These are phyloP conservation scores for Procavia capensis DNA, from an alignment of 2,113 vertebrate genomes.

Conservation along the genomic window DNA sequence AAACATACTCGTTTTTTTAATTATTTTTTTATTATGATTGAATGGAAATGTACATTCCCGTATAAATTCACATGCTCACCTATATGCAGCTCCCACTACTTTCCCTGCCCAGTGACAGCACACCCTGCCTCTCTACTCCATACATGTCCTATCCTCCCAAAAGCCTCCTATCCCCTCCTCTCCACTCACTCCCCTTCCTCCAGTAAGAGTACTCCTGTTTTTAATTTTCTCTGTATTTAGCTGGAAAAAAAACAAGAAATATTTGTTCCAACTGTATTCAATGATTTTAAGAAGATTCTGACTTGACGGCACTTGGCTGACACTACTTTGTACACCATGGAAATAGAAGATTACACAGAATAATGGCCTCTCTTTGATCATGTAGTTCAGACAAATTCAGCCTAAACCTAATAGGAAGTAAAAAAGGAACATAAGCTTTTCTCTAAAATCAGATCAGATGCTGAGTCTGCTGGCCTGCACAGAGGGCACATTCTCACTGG, in stretches of 20 bases:
- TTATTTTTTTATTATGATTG: background rate
- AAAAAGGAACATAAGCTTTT: background rate
- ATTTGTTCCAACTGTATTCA: background rate
- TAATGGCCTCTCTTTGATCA: background rate
- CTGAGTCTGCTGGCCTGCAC: background rate
- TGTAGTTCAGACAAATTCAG: background rate
- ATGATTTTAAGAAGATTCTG: too few species aligned
- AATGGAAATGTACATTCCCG: too few species aligned
- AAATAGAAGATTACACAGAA: background rate
- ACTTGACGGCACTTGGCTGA: too few species aligned
- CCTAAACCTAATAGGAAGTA: background rate
- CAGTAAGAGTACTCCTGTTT: too few species aligned
- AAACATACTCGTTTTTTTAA: background rate
- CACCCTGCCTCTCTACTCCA: too few species aligned
- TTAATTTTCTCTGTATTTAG: background rate
- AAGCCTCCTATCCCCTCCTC: too few species aligned
- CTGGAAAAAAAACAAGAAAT: background rate
- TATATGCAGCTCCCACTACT: too few species aligned
- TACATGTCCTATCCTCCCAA: too few species aligned
- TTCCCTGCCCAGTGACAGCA: too few species aligned
- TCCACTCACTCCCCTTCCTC: too few species aligned
- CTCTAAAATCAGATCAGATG: background rate
- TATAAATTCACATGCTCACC: too few species aligned
- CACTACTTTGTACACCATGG: background rate
- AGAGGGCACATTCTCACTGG: accelerated